Evolutionary conservation across 1,140 invertebrate genomes (phyloP).

Genomic region (Pseudobourletiella spinata): DNA sequence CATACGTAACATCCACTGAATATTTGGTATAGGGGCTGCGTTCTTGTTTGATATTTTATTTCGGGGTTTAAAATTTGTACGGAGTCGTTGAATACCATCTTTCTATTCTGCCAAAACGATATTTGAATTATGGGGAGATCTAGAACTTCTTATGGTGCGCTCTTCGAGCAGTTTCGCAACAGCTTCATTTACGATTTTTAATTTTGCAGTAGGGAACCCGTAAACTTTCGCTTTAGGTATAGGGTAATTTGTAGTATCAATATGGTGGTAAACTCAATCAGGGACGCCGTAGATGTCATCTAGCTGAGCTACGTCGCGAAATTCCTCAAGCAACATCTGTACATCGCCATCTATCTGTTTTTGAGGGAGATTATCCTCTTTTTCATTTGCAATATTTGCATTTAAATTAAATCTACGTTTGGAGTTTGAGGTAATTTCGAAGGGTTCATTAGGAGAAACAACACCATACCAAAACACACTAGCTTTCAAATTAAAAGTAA

Average conservation of each 20-base stretch:
- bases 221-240: background rate
- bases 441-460: background rate
- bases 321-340: conserved; percentile 10
- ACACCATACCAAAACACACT: background rate
- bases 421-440: background rate
- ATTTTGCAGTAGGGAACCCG: background rate
- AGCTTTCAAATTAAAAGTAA: background rate
- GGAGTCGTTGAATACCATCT: conserved; percentile 10
- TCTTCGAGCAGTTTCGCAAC: conserved; percentile 13
- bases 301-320: background rate
- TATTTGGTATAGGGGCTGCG: conserved; percentile 19
- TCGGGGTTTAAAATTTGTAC: conserved; percentile 7
- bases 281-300: conserved; percentile 10
- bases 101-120: conserved; percentile 14
- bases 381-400: background rate
- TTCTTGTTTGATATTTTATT: conserved; percentile 17
- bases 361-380: background rate
- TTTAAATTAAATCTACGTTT: background rate
- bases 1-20: conserved; percentile 10
- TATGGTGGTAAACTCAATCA: conserved; percentile 4
- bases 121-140: conserved; percentile 10
- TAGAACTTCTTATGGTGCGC: conserved; percentile 9
- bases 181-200: conserved; percentile 6
- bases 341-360: background rate
- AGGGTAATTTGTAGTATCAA: conserved; percentile 1